Evolutionary conservation across 2,113 vertebrate genomes (phyloP).

Genomic region (Arenaria interpres): DNA sequence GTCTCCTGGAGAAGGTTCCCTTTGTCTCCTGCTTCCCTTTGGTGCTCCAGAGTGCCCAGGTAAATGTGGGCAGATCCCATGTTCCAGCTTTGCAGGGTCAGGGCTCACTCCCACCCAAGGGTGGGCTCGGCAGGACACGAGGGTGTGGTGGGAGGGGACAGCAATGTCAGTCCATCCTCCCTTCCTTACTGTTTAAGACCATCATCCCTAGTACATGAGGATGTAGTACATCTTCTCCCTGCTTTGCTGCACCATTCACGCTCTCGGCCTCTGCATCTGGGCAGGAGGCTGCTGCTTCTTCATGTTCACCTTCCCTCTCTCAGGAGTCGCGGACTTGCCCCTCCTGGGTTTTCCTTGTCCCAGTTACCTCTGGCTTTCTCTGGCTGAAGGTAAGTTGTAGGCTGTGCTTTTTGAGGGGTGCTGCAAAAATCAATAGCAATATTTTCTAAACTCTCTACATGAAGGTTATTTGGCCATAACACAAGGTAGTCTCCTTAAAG

Average conservation of each 20-base stretch:
- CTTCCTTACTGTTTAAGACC: background rate
- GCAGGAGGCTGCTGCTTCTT: background rate
- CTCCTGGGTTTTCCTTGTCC: background rate
- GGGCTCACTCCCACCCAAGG: background rate
- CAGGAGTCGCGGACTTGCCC: background rate
- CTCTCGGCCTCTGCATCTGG: background rate
- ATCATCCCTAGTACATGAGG: background rate
- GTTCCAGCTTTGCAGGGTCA: background rate
- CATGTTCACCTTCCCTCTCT: background rate
- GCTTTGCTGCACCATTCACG: background rate
- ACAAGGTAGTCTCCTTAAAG: background rate
- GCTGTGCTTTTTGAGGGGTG: background rate
- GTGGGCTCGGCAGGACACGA: background rate
- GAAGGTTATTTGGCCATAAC: background rate
- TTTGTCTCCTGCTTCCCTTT: background rate
- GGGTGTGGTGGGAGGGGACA: background rate
- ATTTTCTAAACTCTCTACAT: background rate
- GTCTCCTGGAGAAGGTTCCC: background rate
- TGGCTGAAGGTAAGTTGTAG: background rate
- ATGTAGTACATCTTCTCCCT: background rate
- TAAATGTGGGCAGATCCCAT: rapidly evolving
- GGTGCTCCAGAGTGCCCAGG: background rate
- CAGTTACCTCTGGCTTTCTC: background rate
- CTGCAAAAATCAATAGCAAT: background rate
- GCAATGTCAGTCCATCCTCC: background rate